Conservation (phyloP, 1,140 invertebrate species). For the Homarus americanus region DNA sequence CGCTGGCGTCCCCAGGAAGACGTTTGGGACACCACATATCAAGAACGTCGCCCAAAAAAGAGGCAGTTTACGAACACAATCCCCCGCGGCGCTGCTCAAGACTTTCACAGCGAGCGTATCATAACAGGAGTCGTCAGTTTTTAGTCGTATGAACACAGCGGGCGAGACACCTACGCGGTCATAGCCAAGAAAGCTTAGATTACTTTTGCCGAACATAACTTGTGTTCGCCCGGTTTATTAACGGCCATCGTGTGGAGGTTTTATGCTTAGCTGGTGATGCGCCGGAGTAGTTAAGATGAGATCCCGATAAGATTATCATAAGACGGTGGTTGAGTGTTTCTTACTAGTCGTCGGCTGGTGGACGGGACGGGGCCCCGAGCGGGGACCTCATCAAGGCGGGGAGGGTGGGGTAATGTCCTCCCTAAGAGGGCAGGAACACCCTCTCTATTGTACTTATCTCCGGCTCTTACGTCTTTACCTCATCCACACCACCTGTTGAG, state of each 20-base stretch:
- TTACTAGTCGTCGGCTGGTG: background rate
- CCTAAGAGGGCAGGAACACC: background rate
- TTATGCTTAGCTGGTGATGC: conserved; percentile 2
- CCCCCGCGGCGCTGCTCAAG: background rate
- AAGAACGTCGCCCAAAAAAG: background rate
- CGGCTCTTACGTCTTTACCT: background rate
- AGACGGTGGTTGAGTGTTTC: conserved; percentile 17
- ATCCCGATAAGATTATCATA: background rate
- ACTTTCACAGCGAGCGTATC: background rate
- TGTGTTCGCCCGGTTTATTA: background rate
- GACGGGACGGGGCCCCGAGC: background rate
- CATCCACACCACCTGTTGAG: background rate
- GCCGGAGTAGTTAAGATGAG: conserved; percentile 6
- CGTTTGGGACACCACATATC: too few species aligned
- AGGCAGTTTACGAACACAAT: background rate
- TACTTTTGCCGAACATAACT: background rate
- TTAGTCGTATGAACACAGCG: background rate
- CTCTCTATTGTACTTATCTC: background rate
- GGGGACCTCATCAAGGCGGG: background rate
- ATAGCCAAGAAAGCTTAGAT: background rate
- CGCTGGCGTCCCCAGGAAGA: too few species aligned
- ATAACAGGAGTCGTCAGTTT: background rate
- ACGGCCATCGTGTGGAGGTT: background rate
- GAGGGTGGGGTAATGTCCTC: background rate
- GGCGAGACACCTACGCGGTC: background rate